Evolutionary conservation across 2,113 vertebrate species (phyloP).

Genomic region (Camelus bactrianus): DNA sequence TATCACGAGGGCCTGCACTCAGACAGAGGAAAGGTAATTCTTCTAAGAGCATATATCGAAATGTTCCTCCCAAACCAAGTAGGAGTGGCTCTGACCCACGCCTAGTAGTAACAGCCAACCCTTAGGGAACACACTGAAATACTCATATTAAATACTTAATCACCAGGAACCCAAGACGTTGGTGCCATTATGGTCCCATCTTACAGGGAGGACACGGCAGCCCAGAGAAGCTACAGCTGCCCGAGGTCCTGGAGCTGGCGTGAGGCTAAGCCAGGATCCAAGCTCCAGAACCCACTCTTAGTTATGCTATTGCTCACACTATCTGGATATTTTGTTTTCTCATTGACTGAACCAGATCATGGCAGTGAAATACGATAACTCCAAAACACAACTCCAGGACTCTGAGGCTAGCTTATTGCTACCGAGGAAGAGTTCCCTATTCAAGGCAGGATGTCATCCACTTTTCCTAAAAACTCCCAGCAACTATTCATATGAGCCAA

Average conservation of each 20-base stretch:
- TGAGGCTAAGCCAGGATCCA: fast-evolving
- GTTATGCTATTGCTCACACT: neutral
- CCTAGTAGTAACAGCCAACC: no score
- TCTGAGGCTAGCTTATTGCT: neutral
- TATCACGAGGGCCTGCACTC: constrained; percentile 89
- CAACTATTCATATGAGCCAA: neutral
- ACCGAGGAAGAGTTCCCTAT: neutral
- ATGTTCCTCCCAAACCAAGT: neutral
- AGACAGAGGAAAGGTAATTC: constrained; percentile 20
- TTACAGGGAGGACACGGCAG: neutral
- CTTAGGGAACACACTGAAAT: neutral
- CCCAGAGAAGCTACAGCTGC: neutral
- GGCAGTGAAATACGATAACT: neutral
- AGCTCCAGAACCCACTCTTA: neutral
- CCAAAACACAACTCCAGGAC: neutral
- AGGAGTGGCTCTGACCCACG: neutral
- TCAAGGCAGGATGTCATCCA: neutral
- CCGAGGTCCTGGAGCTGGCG: neutral
- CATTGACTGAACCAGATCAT: neutral
- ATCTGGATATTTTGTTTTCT: neutral
- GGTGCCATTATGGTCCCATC: neutral
- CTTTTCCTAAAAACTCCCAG: neutral
- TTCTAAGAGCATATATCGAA: neutral
- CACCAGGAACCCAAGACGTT: fast-evolving
- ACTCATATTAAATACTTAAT: no score